Evolutionary conservation across 53 echinoderm and acorn worm species (phyloP).

Genomic region (Echinometra lucunter): DNA sequence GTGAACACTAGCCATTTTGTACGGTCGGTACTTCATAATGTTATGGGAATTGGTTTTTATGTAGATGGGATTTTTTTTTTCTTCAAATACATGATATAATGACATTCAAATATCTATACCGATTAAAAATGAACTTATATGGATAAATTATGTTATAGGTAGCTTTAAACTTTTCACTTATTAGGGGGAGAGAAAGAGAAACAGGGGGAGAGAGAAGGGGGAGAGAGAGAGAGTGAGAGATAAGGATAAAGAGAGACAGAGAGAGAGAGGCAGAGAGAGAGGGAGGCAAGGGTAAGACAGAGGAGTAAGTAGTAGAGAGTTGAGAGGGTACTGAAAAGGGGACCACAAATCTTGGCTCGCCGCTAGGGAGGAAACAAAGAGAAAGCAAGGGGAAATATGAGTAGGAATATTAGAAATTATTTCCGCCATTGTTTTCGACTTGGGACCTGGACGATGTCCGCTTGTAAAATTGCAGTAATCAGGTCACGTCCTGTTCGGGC

Average conservation of each 20-base stretch:
- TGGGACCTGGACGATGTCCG: constrained; percentile 47
- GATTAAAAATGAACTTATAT: too few species aligned
- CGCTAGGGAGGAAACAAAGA: constrained; percentile 33
- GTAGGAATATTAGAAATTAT: constrained; percentile 60
- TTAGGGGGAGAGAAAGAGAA: not conserved
- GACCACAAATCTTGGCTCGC: constrained; percentile 12
- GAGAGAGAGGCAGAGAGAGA: not conserved
- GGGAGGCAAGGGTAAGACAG: not conserved
- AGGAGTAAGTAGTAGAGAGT: not conserved
- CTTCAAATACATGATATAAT: too few species aligned
- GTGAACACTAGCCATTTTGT: too few species aligned
- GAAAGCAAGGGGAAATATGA: constrained; percentile 56
- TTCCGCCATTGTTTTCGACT: constrained; percentile 64
- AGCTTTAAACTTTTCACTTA: too few species aligned
- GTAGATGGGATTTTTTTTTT: too few species aligned
- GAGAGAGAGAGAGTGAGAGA: not conserved
- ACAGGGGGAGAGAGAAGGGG: not conserved
- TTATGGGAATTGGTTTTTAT: too few species aligned
- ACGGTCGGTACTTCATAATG: too few species aligned
- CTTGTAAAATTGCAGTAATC: constrained; percentile 52
- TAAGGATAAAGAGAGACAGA: not conserved
- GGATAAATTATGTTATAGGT: too few species aligned
- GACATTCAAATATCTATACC: too few species aligned
- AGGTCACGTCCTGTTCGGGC: constrained; percentile 43
- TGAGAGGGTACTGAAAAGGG: not conserved